phyloP scores from a whole-genome alignment of 2,113 vertebrate species.

The Dendropsophus ebraccatus region DNA sequence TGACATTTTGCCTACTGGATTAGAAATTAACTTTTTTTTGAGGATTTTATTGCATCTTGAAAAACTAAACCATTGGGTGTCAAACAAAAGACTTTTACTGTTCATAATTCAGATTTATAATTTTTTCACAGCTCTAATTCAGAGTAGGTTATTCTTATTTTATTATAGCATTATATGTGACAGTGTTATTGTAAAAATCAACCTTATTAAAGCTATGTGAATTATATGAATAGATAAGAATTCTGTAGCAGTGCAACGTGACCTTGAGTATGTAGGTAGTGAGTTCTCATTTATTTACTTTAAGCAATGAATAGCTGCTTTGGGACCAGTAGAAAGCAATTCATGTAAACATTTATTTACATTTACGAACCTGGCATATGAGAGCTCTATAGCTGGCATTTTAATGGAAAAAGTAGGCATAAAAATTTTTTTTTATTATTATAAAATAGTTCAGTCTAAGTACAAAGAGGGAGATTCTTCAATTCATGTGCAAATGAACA shows the following conservation, averaged over 20 bases:
- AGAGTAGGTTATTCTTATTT: too few species aligned
- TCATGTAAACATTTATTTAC: neutral
- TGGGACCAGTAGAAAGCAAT: neutral
- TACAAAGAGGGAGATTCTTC: neutral
- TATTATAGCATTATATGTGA: too few species aligned
- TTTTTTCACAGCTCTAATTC: too few species aligned
- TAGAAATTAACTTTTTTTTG: too few species aligned
- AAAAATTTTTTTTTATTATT: neutral
- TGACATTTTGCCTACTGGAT: too few species aligned
- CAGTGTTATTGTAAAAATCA: too few species aligned
- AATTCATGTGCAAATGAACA: too few species aligned
- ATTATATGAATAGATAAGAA: neutral
- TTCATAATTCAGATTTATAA: too few species aligned
- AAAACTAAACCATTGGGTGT: too few species aligned
- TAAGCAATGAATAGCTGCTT: neutral
- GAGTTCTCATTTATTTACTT: neutral
- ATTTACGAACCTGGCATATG: neutral
- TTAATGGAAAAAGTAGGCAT: neutral
- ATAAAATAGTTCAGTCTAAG: neutral
- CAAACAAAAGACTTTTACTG: too few species aligned
- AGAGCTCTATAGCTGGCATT: neutral
- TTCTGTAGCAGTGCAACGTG: neutral
- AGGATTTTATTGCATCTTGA: too few species aligned
- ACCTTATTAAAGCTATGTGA: too few species aligned
- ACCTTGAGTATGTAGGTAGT: neutral